Conservation (phyloP, 2,113 vertebrate species). For the Corvus moneduloides region DNA sequence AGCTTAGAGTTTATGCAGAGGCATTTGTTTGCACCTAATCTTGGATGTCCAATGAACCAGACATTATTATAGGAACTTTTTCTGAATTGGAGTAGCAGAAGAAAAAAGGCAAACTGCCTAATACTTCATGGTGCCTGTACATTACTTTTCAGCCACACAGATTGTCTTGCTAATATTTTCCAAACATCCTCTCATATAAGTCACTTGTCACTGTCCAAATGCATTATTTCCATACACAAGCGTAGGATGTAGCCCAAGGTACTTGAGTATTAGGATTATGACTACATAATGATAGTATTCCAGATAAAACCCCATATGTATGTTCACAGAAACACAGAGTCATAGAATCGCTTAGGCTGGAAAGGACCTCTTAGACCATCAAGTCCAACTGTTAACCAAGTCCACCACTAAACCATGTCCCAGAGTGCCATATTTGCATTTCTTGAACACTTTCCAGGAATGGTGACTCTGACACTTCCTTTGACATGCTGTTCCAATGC, state of each 20-base stretch:
- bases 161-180: neutral
- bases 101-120: neutral
- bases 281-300: neutral
- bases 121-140: neutral
- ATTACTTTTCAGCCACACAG: neutral
- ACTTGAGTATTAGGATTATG: neutral
- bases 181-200: neutral
- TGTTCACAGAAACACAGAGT: neutral
- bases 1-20: neutral
- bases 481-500: neutral
- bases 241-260: neutral
- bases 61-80: neutral
- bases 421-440: too few species aligned
- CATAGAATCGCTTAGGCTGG: fast-evolving
- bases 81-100: neutral
- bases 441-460: neutral
- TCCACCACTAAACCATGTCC: neutral
- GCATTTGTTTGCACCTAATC: neutral
- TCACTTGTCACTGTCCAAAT: neutral
- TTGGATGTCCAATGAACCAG: neutral
- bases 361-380: neutral
- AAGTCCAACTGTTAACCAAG: neutral
- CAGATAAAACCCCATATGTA: neutral
- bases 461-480: neutral
- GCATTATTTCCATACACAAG: neutral